A percentile compares a stretch with the other conserved stretches of the same genome.
phyloP scores from a whole-genome alignment of 2,888 invertebrate genomes.

The Tenthredo scrophulariae region DNA sequence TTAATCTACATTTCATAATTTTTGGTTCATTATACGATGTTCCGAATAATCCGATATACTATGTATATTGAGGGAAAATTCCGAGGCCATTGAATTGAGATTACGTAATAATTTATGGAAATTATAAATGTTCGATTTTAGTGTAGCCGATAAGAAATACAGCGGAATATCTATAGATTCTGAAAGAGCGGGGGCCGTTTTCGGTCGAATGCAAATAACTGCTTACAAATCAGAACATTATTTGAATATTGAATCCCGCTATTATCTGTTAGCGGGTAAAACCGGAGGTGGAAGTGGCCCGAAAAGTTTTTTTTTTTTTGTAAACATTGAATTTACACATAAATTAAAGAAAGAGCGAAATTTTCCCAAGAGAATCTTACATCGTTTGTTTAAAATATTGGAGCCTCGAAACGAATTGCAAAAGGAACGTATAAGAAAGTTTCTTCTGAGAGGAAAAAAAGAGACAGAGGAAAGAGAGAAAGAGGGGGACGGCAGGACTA shows the following conservation, averaged over 20 bases:
- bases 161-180: conserved; percentile 1
- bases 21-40: background rate
- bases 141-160: conserved; percentile 27
- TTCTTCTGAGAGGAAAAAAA: conserved; percentile 32
- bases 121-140: conserved; percentile 17
- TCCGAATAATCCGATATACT: background rate
- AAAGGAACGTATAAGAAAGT: conserved; percentile 31
- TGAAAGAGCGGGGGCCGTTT: background rate
- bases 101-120: conserved; percentile 5
- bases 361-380: conserved; percentile 40
- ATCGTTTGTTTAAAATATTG: conserved; percentile 34
- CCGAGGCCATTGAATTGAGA: background rate
- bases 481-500: conserved; percentile 3
- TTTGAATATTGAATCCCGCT: conserved; percentile 41
- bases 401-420: conserved; percentile 19
- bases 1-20: background rate
- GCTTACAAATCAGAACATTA: conserved; percentile 47
- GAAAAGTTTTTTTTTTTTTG: conserved; percentile 17
- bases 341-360: conserved; percentile 33
- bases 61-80: background rate
- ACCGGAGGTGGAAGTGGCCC: background rate
- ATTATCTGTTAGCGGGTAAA: conserved; percentile 25
- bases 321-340: conserved; percentile 42
- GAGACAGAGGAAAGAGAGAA: background rate
- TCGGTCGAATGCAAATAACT: conserved; percentile 25